phyloP scores from a whole-genome alignment of 2,888 invertebrate genomes.

The Thymelicus lineola region DNA sequence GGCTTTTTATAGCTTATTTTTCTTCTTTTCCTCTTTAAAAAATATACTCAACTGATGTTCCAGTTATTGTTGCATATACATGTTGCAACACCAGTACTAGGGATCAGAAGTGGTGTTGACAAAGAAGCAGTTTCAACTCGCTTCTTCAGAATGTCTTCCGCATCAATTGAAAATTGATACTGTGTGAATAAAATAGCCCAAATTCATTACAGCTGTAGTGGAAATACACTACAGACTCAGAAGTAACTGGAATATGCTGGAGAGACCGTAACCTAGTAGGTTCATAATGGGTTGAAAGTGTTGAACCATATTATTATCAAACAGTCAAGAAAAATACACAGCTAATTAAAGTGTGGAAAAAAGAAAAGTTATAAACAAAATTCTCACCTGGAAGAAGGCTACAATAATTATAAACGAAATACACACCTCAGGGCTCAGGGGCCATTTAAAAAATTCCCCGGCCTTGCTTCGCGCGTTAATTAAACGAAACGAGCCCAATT shows the following conservation, averaged over 20 bases:
- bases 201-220: no score
- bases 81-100: no score
- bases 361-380: constrained; percentile 57
- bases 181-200: no score
- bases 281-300: neutral
- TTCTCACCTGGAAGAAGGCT: constrained; percentile 62
- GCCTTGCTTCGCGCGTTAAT: constrained; percentile 63
- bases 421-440: constrained; percentile 48
- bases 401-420: constrained; percentile 60
- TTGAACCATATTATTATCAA: constrained; percentile 8
- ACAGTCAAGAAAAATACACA: constrained; percentile 17
- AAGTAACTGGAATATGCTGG: neutral
- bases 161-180: no score
- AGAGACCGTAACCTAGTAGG: neutral
- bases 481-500: constrained; percentile 72
- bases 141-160: no score
- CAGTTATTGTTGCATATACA: no score
- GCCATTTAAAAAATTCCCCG: constrained; percentile 55
- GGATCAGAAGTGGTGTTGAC: no score
- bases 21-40: no score
- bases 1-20: no score
- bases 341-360: constrained; percentile 33
- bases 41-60: no score
- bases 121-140: no score
- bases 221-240: no score